phyloP scores from a whole-genome alignment of 2,113 vertebrate species.

The Boleophthalmus pectinirostris region DNA sequence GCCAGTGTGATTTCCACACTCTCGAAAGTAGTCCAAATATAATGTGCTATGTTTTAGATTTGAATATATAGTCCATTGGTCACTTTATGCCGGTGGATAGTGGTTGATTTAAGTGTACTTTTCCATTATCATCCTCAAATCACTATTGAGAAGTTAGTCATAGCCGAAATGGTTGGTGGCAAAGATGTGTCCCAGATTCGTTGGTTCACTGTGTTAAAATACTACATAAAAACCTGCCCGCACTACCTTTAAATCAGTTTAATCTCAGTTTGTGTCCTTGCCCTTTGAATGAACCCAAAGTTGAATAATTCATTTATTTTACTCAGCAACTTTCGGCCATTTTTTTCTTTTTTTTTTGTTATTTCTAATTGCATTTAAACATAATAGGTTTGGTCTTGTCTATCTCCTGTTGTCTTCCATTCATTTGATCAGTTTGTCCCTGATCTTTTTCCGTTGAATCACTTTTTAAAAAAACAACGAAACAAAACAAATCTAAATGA shows the following conservation, averaged over 20 bases:
- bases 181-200: constrained; percentile 2
- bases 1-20: background rate
- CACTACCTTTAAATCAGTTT: constrained; percentile 2
- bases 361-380: constrained; percentile 34
- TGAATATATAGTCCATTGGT: background rate
- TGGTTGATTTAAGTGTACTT: background rate
- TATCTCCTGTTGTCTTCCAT: constrained; percentile 21
- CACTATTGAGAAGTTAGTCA: background rate
- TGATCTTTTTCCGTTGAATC: constrained; percentile 17
- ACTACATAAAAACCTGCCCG: background rate
- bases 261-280: background rate
- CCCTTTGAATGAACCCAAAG: constrained; percentile 9
- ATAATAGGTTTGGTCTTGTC: constrained; percentile 36
- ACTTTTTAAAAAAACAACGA: constrained; percentile 6
- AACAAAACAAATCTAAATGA: constrained; percentile 10
- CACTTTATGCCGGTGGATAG: background rate
- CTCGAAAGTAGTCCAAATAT: background rate
- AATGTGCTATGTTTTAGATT: background rate
- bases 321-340: constrained; percentile 1
- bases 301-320: background rate
- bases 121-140: constrained; percentile 2
- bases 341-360: background rate
- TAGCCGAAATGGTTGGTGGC: constrained; percentile 6
- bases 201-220: background rate
- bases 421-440: constrained; percentile 28